Base-by-base conservation (phyloP, 1,140 invertebrate genomes). In the Zaprionus camerounensis region DNA sequence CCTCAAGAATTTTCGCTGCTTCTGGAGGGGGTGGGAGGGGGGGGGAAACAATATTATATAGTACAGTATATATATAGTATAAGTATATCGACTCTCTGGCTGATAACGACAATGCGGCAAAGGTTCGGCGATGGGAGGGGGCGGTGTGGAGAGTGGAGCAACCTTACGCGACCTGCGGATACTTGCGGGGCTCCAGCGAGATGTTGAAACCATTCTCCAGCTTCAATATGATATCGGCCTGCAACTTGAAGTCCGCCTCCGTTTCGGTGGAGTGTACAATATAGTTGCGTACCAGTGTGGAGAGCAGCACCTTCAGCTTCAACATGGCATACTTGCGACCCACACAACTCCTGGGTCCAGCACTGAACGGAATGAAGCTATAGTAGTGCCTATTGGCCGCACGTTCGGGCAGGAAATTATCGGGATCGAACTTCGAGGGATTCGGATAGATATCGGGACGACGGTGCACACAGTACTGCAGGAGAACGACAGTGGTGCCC, bases 331-430 rank as follows among this genome's bases (percentile, higher is more conserved):
- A 97, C 82, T 96, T 96, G 69, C 96, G 95, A 41, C 96, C 97
- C 28, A 97, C 96, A 85, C 96, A 97, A 93, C 96, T 97, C 64
- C 96, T 95, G 12, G 96, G 96, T 22, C 97, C 97, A 76, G 97
- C 97, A 75, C 97, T 97, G 94, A 98, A 98, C 1, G 97, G 97
- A 65, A 98, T 96, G 81, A 96, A 98, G 24, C 96, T 94, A 91
- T 97, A 98, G 80, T 97, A 97, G 92, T 96, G 96, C 90, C 97
- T 94, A 87, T 95, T 95, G 59, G 96, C 95, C 57, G 95, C 95
- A 69, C 95, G 96, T 92, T 98, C 98, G 0, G 96, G 96, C 53
- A 98, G 93, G 94, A 99, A 99, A 91, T 98, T 96, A 74, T 99
- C 98, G 0, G 98, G 98, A 93, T 99, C 94, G 92, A 98, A 99